Percentiles rank a stretch among this genome's conserved stretches.
Evolutionary conservation across 2,113 vertebrate species (phyloP).

Genomic region (Dissostichus mawsoni): DNA sequence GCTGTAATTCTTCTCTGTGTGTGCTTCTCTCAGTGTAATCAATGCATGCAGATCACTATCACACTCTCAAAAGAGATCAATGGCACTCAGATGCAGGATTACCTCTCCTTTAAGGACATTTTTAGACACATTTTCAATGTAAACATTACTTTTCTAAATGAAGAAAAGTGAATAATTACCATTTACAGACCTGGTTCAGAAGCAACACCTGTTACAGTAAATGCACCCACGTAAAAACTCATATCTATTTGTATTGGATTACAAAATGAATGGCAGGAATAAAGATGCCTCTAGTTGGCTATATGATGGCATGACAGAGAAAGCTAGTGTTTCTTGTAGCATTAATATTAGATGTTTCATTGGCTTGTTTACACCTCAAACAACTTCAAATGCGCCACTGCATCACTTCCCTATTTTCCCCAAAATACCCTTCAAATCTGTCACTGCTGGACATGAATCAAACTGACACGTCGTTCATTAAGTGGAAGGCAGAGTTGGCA

Average conservation of each 20-base stretch:
- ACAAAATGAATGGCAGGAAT: neutral
- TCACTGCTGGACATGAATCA: conserved; percentile 59
- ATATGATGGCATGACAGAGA: neutral
- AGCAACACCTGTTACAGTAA: neutral
- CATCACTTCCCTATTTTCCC: conserved; percentile 26
- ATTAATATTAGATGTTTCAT: conserved; percentile 39
- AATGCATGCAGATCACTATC: conserved; percentile 46
- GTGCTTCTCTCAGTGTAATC: conserved; percentile 22
- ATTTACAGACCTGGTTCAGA: neutral
- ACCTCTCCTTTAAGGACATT: neutral
- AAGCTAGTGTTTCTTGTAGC: neutral
- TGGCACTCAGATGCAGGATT: neutral
- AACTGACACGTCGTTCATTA: conserved; percentile 48
- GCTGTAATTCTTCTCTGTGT: conserved; percentile 64
- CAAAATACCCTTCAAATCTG: conserved; percentile 45
- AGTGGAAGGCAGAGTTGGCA: conserved; percentile 33
- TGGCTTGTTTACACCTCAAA: neutral
- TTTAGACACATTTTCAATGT: neutral
- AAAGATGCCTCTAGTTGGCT: neutral
- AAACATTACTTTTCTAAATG: neutral
- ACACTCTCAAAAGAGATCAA: conserved; percentile 28
- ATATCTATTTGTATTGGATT: neutral
- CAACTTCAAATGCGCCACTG: conserved; percentile 6
- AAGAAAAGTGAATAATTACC: conserved; percentile 1
- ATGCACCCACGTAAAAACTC: neutral